These are phyloP conservation scores for Prosapia bicincta DNA, from an alignment of 2,888 invertebrate species.

Conservation along the genomic window DNA sequence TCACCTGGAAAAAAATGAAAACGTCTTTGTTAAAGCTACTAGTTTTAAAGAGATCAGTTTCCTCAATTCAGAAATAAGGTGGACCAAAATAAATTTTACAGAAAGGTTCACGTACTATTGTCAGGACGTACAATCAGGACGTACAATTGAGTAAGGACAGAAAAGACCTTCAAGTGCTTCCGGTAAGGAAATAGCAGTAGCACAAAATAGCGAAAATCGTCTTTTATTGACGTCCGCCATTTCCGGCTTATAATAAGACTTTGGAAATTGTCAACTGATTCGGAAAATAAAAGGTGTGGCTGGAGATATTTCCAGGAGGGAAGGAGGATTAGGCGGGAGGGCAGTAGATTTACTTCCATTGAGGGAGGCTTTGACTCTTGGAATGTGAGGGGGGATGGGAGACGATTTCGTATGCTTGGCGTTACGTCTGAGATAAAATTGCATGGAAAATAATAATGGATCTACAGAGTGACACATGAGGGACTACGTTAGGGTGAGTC, in stretches of 20 bases:
- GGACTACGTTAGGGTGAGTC: background rate
- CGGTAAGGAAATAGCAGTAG: background rate
- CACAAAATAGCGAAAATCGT: background rate
- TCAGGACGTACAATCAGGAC: no score
- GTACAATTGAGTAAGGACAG: background rate
- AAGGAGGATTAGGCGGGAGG: background rate
- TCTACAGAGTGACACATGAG: background rate
- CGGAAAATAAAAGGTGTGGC: background rate
- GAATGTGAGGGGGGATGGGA: background rate
- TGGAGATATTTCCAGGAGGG: background rate
- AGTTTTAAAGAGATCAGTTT: no score
- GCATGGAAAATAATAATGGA: background rate
- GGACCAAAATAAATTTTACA: no score
- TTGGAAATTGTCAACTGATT: background rate
- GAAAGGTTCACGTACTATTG: no score
- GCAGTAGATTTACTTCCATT: background rate
- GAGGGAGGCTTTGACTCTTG: background rate
- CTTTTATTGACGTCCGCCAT: background rate
- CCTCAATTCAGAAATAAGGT: no score
- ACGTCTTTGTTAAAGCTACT: no score
- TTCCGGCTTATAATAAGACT: constrained; percentile 2
- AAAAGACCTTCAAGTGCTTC: background rate
- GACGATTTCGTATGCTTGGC: background rate
- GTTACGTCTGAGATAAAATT: background rate
- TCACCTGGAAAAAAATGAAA: no score